These are phyloP conservation scores for Synchiropus splendidus DNA, from an alignment of 2,113 vertebrate species.

Conservation along the genomic window DNA sequence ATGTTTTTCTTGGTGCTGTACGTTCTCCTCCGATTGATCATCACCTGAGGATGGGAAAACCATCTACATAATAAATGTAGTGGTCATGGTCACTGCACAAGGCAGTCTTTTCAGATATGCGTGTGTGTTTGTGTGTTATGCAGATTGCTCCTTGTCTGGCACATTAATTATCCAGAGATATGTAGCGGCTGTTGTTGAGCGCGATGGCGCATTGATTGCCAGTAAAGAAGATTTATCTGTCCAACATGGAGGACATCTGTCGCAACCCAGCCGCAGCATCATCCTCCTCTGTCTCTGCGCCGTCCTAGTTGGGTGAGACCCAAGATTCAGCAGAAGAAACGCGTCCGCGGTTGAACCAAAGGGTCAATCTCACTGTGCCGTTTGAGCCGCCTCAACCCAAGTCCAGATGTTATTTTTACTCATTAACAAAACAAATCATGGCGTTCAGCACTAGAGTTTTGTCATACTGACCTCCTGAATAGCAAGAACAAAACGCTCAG, in stretches of 20 bases:
- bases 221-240: constrained; percentile 58
- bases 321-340: too few species aligned
- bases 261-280: too few species aligned
- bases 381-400: too few species aligned
- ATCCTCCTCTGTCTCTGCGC: constrained; percentile 16
- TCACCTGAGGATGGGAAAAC: constrained; percentile 9
- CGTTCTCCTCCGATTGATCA: background rate
- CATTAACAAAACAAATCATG: too few species aligned
- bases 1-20: background rate
- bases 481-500: too few species aligned
- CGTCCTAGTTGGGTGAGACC: constrained; percentile 27
- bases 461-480: too few species aligned
- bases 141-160: constrained; percentile 29
- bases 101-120: constrained; percentile 4
- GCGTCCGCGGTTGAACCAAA: too few species aligned
- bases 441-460: too few species aligned
- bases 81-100: constrained; percentile 2
- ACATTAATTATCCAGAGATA: constrained; percentile 49
- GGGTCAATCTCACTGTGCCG: too few species aligned
- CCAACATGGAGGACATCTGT: constrained; percentile 38
- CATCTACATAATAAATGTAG: constrained; percentile 5
- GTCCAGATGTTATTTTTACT: too few species aligned
- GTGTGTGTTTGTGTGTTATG: constrained; percentile 14
- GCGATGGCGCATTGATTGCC: constrained; percentile 56
- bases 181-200: constrained; percentile 35